phyloP scores from a whole-genome alignment of 2,888 invertebrate species.

The Ctena decussata region DNA sequence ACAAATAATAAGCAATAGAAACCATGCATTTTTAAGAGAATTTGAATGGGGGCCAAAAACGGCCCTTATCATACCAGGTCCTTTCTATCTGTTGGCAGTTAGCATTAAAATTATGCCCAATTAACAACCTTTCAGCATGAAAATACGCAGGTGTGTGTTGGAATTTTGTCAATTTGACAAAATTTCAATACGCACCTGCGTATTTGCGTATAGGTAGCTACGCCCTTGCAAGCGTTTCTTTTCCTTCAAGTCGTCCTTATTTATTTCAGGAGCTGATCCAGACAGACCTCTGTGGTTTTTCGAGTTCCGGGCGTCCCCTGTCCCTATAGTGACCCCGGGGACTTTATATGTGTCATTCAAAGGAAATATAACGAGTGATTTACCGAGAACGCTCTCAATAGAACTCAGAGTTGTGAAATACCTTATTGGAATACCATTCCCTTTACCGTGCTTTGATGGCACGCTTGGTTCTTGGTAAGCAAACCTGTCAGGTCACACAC shows the following conservation, averaged over 20 bases:
- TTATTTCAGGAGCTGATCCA: conserved; percentile 73
- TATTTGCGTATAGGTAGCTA: too few species aligned
- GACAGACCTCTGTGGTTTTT: conserved; percentile 75
- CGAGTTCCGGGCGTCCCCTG: conserved; percentile 77
- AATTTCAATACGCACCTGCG: too few species aligned
- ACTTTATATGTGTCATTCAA: conserved; percentile 79
- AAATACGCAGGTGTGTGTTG: too few species aligned
- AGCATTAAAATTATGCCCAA: too few species aligned
- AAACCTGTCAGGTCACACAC: background rate
- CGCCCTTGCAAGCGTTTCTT: too few species aligned
- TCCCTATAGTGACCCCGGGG: conserved; percentile 82
- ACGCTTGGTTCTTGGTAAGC: conserved; percentile 84
- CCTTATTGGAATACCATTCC: conserved; percentile 82
- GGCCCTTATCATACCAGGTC: too few species aligned
- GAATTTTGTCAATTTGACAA: too few species aligned
- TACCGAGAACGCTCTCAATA: conserved; percentile 79
- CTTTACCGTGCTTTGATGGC: conserved; percentile 81
- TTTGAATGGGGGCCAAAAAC: too few species aligned
- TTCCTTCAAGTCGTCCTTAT: background rate
- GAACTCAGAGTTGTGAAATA: conserved; percentile 82
- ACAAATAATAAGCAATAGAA: too few species aligned
- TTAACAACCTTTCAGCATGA: too few species aligned
- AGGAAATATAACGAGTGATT: conserved; percentile 78
- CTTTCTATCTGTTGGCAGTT: too few species aligned
- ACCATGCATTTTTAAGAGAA: too few species aligned